These are phyloP conservation scores for Cherax destructor DNA, from an alignment of 1,140 invertebrate species.

Conservation along the genomic window DNA sequence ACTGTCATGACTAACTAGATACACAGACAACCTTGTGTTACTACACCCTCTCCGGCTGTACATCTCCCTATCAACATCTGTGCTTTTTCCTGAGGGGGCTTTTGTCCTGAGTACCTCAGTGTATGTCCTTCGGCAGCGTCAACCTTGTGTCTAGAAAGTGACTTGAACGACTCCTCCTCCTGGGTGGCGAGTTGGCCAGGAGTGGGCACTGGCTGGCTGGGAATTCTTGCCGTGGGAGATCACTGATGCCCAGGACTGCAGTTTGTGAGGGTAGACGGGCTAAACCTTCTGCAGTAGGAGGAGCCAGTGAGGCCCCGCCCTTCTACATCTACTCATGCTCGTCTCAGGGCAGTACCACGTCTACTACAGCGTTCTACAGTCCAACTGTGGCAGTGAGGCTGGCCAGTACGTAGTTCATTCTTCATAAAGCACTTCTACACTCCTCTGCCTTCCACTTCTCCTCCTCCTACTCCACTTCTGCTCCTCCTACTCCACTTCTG, in stretches of 20 bases:
- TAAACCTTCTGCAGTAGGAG: not conserved
- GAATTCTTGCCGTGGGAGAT: slow-evolving; percentile 3
- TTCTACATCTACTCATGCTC: slow-evolving; percentile 33
- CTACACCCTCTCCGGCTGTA: not conserved
- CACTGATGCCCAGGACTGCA: slow-evolving; percentile 27
- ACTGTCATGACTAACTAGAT: not conserved
- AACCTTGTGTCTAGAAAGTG: too few species aligned
- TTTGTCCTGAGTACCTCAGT: not conserved
- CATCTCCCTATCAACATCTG: not conserved
- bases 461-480: too few species aligned
- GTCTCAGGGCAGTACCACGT: slow-evolving; percentile 61
- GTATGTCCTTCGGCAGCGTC: too few species aligned
- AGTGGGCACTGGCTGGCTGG: not conserved
- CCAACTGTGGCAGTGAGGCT: slow-evolving; percentile 59
- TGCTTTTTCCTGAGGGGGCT: not conserved
- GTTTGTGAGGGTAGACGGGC: not conserved
- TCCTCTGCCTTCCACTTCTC: not conserved
- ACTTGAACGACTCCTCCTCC: too few species aligned
- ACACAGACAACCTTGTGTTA: not conserved
- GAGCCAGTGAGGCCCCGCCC: slow-evolving; percentile 19
- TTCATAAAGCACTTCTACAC: not conserved
- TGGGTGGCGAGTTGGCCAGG: not conserved
- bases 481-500: too few species aligned
- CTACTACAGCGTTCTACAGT: slow-evolving; percentile 65
- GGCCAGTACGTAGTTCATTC: slow-evolving; percentile 48